A percentile compares a stretch with the other conserved stretches of the same genome.
Evolutionary conservation across 2,888 invertebrate species (phyloP).

Genomic region (Octodonta nipae): DNA sequence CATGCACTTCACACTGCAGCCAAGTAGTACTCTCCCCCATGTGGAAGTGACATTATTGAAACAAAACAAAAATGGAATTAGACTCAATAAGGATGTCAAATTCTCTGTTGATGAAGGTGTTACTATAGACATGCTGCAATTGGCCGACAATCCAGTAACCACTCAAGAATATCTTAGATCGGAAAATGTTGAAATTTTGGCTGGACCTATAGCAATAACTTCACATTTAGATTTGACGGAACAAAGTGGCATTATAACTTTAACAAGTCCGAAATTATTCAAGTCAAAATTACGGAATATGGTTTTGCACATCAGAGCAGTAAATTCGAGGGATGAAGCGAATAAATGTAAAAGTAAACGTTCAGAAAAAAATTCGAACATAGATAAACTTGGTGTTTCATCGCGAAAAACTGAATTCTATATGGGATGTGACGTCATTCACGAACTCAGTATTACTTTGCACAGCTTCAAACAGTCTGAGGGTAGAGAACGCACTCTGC

Average conservation of each 20-base stretch:
- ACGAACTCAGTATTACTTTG: conserved; percentile 80
- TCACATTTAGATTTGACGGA: conserved; percentile 74
- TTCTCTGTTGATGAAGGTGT: conserved; percentile 41
- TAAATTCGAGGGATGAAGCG: conserved; percentile 17
- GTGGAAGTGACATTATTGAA: conserved; percentile 52
- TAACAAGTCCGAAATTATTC: conserved; percentile 76
- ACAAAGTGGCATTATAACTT: conserved; percentile 68
- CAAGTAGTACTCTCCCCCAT: conserved; percentile 61
- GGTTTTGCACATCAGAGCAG: conserved; percentile 58
- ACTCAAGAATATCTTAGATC: conserved; percentile 70
- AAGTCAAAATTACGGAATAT: conserved; percentile 61
- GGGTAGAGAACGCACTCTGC: conserved; percentile 56
- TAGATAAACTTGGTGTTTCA: conserved; percentile 41
- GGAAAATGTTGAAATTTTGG: conserved; percentile 80
- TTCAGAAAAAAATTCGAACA: neutral
- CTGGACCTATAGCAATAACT: conserved; percentile 73
- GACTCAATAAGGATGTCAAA: conserved; percentile 37
- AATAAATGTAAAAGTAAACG: conserved; percentile 3
- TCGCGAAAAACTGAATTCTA: conserved; percentile 42
- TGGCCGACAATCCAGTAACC: conserved; percentile 58
- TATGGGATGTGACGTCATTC: conserved; percentile 81
- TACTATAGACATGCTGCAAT: conserved; percentile 33
- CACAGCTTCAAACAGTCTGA: conserved; percentile 60
- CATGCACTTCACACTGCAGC: conserved; percentile 71
- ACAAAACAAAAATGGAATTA: conserved; percentile 51